Evolutionary conservation across 2,888 invertebrate species (phyloP).

Genomic region (Hydrotaea diabolus): DNA sequence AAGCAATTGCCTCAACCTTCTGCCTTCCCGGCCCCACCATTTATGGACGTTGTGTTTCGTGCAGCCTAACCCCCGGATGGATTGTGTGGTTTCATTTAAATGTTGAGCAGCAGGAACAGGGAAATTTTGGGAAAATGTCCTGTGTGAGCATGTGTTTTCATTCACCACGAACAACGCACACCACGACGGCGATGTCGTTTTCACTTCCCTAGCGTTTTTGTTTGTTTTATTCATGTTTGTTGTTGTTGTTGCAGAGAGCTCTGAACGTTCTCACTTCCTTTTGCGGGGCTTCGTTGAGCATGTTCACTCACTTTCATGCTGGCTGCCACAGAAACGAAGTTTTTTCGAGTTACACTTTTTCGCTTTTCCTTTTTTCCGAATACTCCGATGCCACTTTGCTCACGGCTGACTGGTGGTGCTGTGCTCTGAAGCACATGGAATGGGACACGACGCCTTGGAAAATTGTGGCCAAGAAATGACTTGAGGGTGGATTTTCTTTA

Average conservation of each 20-base stretch:
- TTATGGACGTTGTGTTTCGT: neutral
- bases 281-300: conserved; percentile 16
- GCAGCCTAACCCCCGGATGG: neutral
- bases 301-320: conserved; percentile 5
- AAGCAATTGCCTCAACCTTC: conserved; percentile 2
- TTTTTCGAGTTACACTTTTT: conserved; percentile 18
- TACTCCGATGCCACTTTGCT: neutral
- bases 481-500: conserved; percentile 53
- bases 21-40: neutral
- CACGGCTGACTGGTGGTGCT: conserved; percentile 16
- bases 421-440: neutral
- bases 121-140: conserved; percentile 9
- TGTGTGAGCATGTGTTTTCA: conserved; percentile 11
- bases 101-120: neutral
- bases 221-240: no score
- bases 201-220: conserved; percentile 3
- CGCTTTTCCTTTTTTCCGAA: conserved; percentile 16
- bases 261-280: neutral
- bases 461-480: conserved; percentile 34
- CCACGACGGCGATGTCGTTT: conserved; percentile 41
- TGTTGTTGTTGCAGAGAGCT: conserved; percentile 11
- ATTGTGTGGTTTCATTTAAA: neutral
- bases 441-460: conserved; percentile 18
- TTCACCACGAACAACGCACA: conserved; percentile 26
- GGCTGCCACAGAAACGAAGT: conserved; percentile 7